Evolutionary conservation across 37 sponge, comb jelly and placozoan species (phyloP), one percentile per base, ranked within the genome.

Genomic region (Cladorhizidae sp.): DNA sequence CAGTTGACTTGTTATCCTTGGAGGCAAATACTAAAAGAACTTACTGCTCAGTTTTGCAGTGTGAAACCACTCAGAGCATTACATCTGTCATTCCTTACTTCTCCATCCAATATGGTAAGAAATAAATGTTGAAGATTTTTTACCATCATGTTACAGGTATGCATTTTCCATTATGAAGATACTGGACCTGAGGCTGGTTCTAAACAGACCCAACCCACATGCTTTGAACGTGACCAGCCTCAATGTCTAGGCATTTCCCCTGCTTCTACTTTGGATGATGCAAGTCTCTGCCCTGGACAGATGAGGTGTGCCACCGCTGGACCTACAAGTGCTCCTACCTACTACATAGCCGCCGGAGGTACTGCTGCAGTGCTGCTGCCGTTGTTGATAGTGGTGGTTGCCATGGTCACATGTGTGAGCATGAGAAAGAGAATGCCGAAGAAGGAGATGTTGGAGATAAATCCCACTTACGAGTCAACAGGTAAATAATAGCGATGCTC

Each of bases 71-170:
- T 43, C n/a, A 7, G 17, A 51, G 8, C 21, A 21, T 23, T 28
- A 25, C 78, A 39, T 49, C 64, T 32, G 78, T 77, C 18, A 63
- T 77, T 22, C 78, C 78, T 11, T 49, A 64, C 61, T 12, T 77
- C 5, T n/a, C 78, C 38, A 25, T 77, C 0, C 28, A 77, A 64
- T 77, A 77, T 64, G 45, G 64, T 64, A 77, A 59, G 61, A 17
- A n/a, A n/a, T n/a, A n/a, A n/a, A n/a, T n/a, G n/a, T n/a, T n/a
- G n/a, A n/a, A n/a, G n/a, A n/a, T n/a, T n/a, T n/a, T n/a, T n/a
- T n/a, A n/a, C n/a, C n/a, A n/a, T n/a, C n/a, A n/a, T n/a, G n/a
- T n/a, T n/a, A n/a, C n/a, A n/a, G n/a, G n/a, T n/a, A n/a, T n/a
- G n/a, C n/a, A n/a, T n/a, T n/a, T n/a, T n/a, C n/a, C n/a, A n/a